Conservation (phyloP, 2,888 invertebrate species). For the Germaria angustata region DNA sequence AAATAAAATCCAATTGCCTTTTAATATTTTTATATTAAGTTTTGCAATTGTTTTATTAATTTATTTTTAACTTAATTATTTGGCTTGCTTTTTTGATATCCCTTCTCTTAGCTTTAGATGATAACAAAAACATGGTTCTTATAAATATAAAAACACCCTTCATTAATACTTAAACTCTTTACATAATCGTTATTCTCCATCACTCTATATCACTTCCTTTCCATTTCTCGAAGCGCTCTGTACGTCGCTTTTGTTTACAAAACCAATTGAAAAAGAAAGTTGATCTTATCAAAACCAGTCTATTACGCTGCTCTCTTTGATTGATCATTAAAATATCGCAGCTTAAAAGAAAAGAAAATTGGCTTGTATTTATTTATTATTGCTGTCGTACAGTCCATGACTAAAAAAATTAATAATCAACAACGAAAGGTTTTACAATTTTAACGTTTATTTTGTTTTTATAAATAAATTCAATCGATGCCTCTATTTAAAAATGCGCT, state of each 20-base stretch:
- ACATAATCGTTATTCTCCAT: slow-evolving; percentile 15
- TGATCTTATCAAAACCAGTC: background rate
- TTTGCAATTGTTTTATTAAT: slow-evolving; percentile 16
- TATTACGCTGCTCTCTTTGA: slow-evolving; percentile 1
- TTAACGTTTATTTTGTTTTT: slow-evolving; percentile 14
- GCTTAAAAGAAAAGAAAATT: slow-evolving; percentile 26
- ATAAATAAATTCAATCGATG: background rate
- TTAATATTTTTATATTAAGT: slow-evolving; percentile 10
- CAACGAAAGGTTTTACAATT: slow-evolving; percentile 42
- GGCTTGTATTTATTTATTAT: slow-evolving; percentile 19
- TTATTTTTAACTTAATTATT: slow-evolving; percentile 15
- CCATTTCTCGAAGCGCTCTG: slow-evolving; percentile 50
- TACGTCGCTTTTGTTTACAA: slow-evolving; percentile 46
- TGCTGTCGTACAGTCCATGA: slow-evolving; percentile 58
- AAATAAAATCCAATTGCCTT: background rate
- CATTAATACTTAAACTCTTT: background rate
- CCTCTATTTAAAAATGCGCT: background rate
- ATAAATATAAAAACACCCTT: background rate
- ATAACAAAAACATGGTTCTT: background rate
- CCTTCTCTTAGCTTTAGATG: slow-evolving; percentile 31
- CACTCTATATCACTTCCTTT: slow-evolving; percentile 15
- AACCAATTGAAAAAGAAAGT: background rate
- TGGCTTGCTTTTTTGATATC: slow-evolving; percentile 32
- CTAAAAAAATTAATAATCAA: slow-evolving; percentile 7
- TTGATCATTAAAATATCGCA: background rate